Conservation (phyloP, 2,888 invertebrate species). For the Yponomeuta cagnagella region DNA sequence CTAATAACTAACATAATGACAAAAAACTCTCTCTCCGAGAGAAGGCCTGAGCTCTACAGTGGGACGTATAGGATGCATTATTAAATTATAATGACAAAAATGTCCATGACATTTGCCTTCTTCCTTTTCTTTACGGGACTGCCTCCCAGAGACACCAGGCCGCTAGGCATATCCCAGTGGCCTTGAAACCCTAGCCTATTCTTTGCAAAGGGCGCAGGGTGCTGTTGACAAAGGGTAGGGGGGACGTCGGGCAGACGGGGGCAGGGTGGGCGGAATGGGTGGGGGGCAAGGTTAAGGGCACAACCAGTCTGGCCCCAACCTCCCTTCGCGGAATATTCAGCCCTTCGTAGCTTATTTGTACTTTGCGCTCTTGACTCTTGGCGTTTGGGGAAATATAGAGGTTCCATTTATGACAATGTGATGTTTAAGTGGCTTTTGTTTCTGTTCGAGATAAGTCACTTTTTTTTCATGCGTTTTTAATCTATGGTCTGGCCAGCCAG, state of each 20-base stretch:
- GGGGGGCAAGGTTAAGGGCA: constrained; percentile 12
- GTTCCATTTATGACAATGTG: neutral
- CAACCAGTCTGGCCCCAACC: neutral
- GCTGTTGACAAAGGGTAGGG: constrained; percentile 1
- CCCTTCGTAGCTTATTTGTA: neutral
- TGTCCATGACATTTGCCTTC: too few relatives aligned
- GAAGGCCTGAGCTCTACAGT: too few relatives aligned
- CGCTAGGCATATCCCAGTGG: neutral
- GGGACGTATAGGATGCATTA: too few relatives aligned
- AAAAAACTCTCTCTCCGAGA: neutral
- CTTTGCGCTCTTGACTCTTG: neutral
- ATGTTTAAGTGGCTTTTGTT: too few relatives aligned
- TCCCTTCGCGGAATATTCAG: neutral
- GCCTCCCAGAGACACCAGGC: constrained; percentile 6
- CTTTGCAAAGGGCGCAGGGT: constrained; percentile 10
- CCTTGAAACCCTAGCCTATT: constrained; percentile 4
- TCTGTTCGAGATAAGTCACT: too few relatives aligned
- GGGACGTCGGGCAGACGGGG: neutral
- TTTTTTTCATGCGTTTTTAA: too few relatives aligned
- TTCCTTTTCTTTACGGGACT: neutral
- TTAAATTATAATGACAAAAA: neutral
- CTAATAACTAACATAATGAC: neutral
- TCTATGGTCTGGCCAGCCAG: too few relatives aligned
- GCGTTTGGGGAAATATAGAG: neutral
- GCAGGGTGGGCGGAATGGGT: neutral